These are phyloP conservation scores for Terrapene triunguis DNA, from an alignment of 2,113 vertebrate genomes.

Conservation along the genomic window DNA sequence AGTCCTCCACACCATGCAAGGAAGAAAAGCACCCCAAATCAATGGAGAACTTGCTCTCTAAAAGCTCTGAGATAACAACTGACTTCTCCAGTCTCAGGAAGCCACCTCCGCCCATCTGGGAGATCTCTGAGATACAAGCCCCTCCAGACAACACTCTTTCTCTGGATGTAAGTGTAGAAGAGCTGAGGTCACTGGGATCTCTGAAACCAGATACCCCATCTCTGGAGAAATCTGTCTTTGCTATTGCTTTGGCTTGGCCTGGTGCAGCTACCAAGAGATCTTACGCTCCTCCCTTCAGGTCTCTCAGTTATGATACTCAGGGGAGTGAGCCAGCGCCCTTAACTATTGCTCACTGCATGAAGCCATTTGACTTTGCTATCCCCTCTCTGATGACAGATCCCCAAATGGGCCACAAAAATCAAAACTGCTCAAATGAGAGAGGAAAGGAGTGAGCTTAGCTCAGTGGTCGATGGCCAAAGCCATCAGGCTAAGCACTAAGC, in stretches of 20 bases:
- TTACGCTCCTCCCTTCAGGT: neutral
- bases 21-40: neutral
- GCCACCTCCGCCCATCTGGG: slow-evolving; percentile 25
- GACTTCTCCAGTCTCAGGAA: slow-evolving; percentile 43
- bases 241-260: slow-evolving; percentile 39
- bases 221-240: neutral
- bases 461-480: neutral
- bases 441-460: neutral
- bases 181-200: slow-evolving; percentile 7
- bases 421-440: neutral
- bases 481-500: neutral
- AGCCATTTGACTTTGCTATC: neutral
- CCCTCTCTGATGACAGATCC: neutral
- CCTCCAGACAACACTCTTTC: slow-evolving; percentile 17
- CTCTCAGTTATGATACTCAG: neutral
- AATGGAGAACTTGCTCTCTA: slow-evolving; percentile 1
- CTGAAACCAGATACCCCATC: rapidly evolving
- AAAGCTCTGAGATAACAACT: neutral
- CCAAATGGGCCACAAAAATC: neutral
- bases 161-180: slow-evolving; percentile 46
- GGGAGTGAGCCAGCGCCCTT: neutral
- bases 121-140: slow-evolving; percentile 62
- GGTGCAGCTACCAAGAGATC: neutral
- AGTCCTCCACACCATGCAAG: slow-evolving; percentile 64
- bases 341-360: neutral